phyloP scores from a whole-genome alignment of 2,888 invertebrate species.

The Cephus pygmeus region DNA sequence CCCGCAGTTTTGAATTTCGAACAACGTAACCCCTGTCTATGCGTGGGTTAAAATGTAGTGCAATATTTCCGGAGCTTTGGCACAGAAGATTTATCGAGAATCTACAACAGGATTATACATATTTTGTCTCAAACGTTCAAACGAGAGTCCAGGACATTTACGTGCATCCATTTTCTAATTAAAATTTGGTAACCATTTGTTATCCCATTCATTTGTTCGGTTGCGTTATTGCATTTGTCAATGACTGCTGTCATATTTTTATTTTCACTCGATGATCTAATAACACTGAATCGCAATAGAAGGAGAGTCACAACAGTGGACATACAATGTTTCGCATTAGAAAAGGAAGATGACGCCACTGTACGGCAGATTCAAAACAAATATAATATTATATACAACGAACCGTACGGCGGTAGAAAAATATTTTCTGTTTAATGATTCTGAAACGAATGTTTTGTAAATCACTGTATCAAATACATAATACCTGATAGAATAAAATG shows the following conservation, averaged over 20 bases:
- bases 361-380: neutral
- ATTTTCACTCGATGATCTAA: neutral
- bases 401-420: neutral
- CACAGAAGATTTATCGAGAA: constrained; percentile 74
- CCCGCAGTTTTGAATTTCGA: constrained; percentile 76
- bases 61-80: constrained; percentile 69
- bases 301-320: neutral
- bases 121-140: neutral
- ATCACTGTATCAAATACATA: neutral
- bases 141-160: neutral
- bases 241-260: neutral
- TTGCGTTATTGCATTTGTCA: neutral
- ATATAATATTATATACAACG: neutral
- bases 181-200: neutral
- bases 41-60: constrained; percentile 85
- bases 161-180: neutral
- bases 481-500: constrained; percentile 45
- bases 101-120: constrained; percentile 60
- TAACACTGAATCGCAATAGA: neutral
- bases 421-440: neutral
- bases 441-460: neutral
- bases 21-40: constrained; percentile 83
- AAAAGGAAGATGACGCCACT: neutral
- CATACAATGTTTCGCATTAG: neutral
- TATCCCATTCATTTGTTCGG: neutral